phyloP scores from a whole-genome alignment of 1,140 invertebrate genomes.

The Amyelois transitella region DNA sequence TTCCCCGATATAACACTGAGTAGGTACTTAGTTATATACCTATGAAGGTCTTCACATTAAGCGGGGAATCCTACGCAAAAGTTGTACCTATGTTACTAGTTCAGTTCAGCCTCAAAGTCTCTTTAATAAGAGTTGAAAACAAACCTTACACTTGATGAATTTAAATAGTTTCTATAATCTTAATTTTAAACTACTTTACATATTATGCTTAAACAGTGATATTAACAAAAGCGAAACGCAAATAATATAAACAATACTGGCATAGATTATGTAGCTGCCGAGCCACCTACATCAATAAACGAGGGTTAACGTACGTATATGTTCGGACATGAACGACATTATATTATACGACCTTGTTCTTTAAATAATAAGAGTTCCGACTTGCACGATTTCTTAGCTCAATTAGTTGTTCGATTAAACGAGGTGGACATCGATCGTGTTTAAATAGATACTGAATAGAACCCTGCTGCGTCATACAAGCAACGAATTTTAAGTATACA shows the following conservation, averaged over 20 bases:
- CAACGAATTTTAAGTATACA: too few species aligned
- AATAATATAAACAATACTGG: neutral
- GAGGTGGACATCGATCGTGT: neutral
- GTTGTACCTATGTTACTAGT: too few species aligned
- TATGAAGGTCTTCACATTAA: too few species aligned
- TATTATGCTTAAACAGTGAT: neutral
- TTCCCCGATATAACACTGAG: too few species aligned
- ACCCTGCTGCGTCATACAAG: neutral
- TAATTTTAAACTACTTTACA: neutral
- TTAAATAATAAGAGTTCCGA: neutral
- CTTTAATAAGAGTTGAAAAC: too few species aligned
- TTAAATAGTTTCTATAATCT: neutral
- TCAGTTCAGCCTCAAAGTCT: too few species aligned
- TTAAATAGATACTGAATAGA: neutral
- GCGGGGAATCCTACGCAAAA: too few species aligned
- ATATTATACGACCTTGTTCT: neutral
- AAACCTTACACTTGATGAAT: neutral
- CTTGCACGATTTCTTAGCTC: neutral
- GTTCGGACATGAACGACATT: too few species aligned
- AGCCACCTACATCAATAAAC: conserved; percentile 3
- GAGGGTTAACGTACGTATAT: conserved; percentile 1
- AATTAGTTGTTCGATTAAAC: neutral
- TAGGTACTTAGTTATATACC: too few species aligned
- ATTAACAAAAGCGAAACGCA: conserved; percentile 2
- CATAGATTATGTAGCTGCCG: neutral